Evolutionary conservation across 1,140 invertebrate species (phyloP).

Genomic region (Drosophila pallidifrons): DNA sequence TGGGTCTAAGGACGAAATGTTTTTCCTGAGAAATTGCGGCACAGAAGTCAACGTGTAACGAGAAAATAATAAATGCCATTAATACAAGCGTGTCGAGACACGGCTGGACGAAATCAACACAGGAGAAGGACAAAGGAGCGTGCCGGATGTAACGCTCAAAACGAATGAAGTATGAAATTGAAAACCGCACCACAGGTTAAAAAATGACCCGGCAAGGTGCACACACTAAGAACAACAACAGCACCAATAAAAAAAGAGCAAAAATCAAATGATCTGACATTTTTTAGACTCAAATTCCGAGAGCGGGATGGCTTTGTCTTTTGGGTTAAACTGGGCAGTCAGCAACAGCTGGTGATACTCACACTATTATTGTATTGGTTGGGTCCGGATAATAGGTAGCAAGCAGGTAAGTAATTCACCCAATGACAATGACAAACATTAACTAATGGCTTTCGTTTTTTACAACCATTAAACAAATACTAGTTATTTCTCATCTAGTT

Average conservation of each 20-base stretch:
- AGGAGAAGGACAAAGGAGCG: conserved; percentile 13
- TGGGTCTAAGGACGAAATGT: conserved; percentile 31
- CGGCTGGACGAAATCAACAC: conserved; percentile 20
- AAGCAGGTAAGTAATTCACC: conserved; percentile 19
- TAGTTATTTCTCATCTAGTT: conserved; percentile 6
- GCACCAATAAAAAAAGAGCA: conserved; percentile 29
- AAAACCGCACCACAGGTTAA: conserved; percentile 64
- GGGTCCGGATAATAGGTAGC: neutral
- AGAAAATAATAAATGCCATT: conserved; percentile 84
- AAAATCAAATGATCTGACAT: conserved; percentile 49
- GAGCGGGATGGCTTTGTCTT: neutral
- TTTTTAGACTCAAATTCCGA: conserved; percentile 21
- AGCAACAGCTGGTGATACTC: conserved; percentile 9
- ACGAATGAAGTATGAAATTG: conserved; percentile 83
- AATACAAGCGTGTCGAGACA: conserved; percentile 61
- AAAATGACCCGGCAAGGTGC: conserved; percentile 20
- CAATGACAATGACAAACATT: conserved; percentile 9
- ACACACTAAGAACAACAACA: conserved; percentile 2
- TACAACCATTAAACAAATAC: conserved; percentile 37
- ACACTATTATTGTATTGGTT: neutral
- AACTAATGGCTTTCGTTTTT: conserved; percentile 26
- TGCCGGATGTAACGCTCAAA: conserved; percentile 56
- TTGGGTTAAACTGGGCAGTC: neutral
- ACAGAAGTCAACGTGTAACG: conserved; percentile 83
- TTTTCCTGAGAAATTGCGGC: conserved; percentile 75